Evolutionary conservation across 2,888 invertebrate species (phyloP).

Genomic region (Melolontha melolontha): DNA sequence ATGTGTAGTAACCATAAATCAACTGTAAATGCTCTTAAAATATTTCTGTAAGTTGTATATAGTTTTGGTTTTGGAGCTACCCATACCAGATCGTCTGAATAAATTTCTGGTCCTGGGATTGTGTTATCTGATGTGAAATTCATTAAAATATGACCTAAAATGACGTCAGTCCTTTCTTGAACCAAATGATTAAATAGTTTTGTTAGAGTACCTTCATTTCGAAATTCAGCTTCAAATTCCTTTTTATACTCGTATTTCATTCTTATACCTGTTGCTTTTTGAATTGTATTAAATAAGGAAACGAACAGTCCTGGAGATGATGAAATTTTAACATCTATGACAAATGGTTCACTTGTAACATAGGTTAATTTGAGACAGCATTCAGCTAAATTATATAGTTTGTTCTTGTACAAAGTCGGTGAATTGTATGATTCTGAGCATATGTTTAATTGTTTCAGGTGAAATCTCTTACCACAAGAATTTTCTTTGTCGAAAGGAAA

Average conservation of each 20-base stretch:
- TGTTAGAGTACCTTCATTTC: conserved; percentile 29
- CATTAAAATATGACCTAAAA: conserved; percentile 51
- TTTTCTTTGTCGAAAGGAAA: conserved; percentile 41
- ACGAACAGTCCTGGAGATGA: conserved; percentile 41
- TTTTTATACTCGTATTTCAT: conserved; percentile 31
- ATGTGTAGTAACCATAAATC: conserved; percentile 44
- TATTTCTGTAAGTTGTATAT: conserved; percentile 44
- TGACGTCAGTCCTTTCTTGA: conserved; percentile 43
- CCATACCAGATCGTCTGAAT: conserved; percentile 44
- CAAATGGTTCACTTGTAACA: conserved; percentile 41
- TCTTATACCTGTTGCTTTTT: conserved; percentile 30
- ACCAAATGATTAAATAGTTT: conserved; percentile 32
- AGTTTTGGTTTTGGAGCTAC: conserved; percentile 43
- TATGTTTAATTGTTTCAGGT: conserved; percentile 14
- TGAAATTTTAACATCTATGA: conserved; percentile 20
- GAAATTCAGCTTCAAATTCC: conserved; percentile 35
- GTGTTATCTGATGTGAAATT: conserved; percentile 47
- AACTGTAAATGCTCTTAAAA: conserved; percentile 44
- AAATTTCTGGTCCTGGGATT: conserved; percentile 48
- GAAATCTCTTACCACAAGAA: conserved; percentile 32
- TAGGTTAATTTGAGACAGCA: conserved; percentile 42
- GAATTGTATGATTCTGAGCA: conserved; percentile 19
- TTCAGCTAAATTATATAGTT: conserved; percentile 37
- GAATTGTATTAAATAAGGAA: conserved; percentile 41
- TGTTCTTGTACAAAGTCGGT: conserved; percentile 6